phyloP scores from a whole-genome alignment of 2,888 invertebrate species.

The Drosophila kuntzei region DNA sequence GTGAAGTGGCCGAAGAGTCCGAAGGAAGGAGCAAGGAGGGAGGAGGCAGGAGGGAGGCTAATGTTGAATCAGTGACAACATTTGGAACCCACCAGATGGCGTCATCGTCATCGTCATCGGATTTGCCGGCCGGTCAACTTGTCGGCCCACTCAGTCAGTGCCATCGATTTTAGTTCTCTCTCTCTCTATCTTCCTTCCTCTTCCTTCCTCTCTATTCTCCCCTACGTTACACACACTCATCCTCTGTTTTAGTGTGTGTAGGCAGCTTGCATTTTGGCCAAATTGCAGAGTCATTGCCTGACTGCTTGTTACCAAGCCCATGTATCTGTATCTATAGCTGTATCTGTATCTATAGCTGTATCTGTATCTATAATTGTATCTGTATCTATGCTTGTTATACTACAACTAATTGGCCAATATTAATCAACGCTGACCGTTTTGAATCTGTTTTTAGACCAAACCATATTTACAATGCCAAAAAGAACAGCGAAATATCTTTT shows the following conservation, averaged over 20 bases:
- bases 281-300: slow-evolving; percentile 51
- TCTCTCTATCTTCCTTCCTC: slow-evolving; percentile 18
- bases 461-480: not conserved
- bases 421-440: slow-evolving; percentile 23
- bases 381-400: slow-evolving; percentile 19
- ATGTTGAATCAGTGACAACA: slow-evolving; percentile 64
- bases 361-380: slow-evolving; percentile 14
- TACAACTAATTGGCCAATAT: slow-evolving; percentile 37
- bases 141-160: slow-evolving; percentile 40
- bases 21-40: not conserved
- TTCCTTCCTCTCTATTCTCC: not conserved
- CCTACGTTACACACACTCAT: not conserved
- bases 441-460: slow-evolving; percentile 22
- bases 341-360: slow-evolving; percentile 9
- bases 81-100: slow-evolving; percentile 63
- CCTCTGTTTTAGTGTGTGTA: slow-evolving; percentile 23
- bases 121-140: slow-evolving; percentile 38
- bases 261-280: slow-evolving; percentile 50
- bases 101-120: slow-evolving; percentile 60
- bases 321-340: slow-evolving; percentile 3
- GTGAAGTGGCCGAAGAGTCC: too few relatives aligned
- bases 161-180: slow-evolving; percentile 46
- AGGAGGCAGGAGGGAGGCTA: slow-evolving; percentile 4
- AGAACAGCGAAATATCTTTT: slow-evolving; percentile 1
- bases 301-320: slow-evolving; percentile 32